Base-by-base conservation (phyloP, 2,113 vertebrate species). In the Pomatostomus ruficeps region DNA sequence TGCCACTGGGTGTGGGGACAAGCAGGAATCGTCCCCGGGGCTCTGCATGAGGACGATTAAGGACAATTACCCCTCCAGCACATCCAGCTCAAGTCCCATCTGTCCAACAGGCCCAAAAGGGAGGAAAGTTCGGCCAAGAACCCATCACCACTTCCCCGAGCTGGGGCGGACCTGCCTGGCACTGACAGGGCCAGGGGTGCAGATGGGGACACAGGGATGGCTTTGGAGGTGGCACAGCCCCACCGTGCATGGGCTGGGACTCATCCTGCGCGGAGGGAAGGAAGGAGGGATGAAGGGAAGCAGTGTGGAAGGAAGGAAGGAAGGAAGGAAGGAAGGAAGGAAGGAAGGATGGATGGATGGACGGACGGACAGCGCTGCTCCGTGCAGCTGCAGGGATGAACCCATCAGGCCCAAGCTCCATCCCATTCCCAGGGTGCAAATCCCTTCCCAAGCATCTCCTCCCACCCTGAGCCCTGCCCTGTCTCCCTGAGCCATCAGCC, bases 371-470 rank as follows among this genome's bases (percentile, higher is more conserved):
- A 82, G 71, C 72, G 20, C 38, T 19, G 8, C 52, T 54, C 79
- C 28, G 1, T 14, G 31, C 36, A 70, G 23, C 42, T 52, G 12
- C 46, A 9, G 57, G 31, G 63, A 58, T 25, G 38, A 4, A 36
- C 15, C n/a, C 49, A 12, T 4, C 54, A 65, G 29, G 10, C 38
- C 58, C 63, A 38, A 57, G 31, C n/a, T 88, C 68, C 51, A 28
- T 42, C 38, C n/a, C 31, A 31, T 63, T 51, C n/a, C 38, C 0
- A 0, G 28, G 28, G 25, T 57, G 42, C 31, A 62, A 18, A 18
- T 55, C 49, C 54, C 31, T 89, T 33, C 15, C 40, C 33, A 36
- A 24, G 42, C 24, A 20, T 26, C 31, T 71, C 61, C 31, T 85
- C 52, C 36, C 36, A 26, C 20, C 11, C 43, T 20, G 9, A 70